These are phyloP conservation scores for Electrophaes corylata DNA, from an alignment of 2,888 invertebrate genomes.

Conservation along the genomic window DNA sequence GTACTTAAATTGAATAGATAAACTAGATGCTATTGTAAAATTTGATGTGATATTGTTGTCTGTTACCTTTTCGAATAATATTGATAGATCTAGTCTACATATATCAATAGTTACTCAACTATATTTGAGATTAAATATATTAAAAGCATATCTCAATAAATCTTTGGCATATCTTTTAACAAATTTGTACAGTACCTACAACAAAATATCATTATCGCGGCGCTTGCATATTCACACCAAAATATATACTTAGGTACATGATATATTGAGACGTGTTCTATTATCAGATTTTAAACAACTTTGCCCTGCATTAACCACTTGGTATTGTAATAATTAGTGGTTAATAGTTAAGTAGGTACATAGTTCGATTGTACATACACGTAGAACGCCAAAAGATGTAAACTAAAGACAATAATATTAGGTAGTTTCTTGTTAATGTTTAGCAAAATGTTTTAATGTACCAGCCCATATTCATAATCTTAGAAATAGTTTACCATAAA, in stretches of 20 bases:
- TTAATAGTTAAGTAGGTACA: not conserved
- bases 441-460: slow-evolving; percentile 5
- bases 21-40: slow-evolving; percentile 42
- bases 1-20: not conserved
- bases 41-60: slow-evolving; percentile 59
- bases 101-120: not conserved
- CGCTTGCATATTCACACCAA: not conserved
- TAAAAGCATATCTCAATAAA: not conserved
- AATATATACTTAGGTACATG: no score
- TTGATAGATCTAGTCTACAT: slow-evolving; percentile 20
- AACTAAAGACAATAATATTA: slow-evolving; percentile 29
- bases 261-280: not conserved
- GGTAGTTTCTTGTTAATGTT: slow-evolving; percentile 15
- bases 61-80: slow-evolving; percentile 50
- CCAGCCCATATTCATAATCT: slow-evolving; percentile 9
- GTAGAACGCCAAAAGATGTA: slow-evolving; percentile 52
- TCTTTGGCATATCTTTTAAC: not conserved
- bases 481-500: not conserved
- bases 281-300: not conserved
- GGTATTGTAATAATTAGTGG: not conserved
- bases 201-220: no score
- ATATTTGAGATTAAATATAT: not conserved
- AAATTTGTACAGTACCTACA: not conserved
- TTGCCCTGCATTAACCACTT: not conserved
- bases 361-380: slow-evolving; percentile 16